These are phyloP conservation scores for Edolisoma coerulescens DNA, from an alignment of 2,113 vertebrate genomes.

Conservation along the genomic window DNA sequence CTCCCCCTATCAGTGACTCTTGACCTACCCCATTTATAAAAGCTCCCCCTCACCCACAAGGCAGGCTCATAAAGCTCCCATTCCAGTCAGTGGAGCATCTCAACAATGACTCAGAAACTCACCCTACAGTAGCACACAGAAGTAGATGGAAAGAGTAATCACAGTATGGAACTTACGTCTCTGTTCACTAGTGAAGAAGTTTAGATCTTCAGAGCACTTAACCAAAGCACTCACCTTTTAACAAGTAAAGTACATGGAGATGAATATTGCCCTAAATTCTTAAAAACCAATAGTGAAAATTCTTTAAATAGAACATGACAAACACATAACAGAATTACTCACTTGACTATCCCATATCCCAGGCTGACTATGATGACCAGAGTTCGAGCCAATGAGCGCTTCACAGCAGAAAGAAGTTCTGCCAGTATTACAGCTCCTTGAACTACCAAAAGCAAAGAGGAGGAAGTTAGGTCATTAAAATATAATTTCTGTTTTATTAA, in stretches of 20 bases:
- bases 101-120: not conserved
- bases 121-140: not conserved
- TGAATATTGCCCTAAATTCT: not conserved
- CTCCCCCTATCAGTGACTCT: not conserved
- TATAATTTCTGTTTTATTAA: not conserved
- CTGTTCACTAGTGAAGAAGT: not conserved
- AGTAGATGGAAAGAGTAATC: not conserved
- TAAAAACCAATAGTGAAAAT: not conserved
- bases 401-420: constrained; percentile 91
- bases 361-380: constrained; percentile 94
- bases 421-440: constrained; percentile 89
- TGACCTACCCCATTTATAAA: not conserved
- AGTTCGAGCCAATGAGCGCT: constrained; percentile 89
- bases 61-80: not conserved
- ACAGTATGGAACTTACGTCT: not conserved
- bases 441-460: constrained; percentile 67
- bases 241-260: not conserved
- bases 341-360: constrained; percentile 95
- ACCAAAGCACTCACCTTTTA: not conserved
- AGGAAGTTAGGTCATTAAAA: not conserved
- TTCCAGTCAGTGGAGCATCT: not conserved
- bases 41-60: not conserved
- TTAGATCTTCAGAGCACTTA: not conserved
- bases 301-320: not conserved
- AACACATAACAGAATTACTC: constrained; percentile 47